Percentiles rank a stretch among this genome's conserved stretches.
These are phyloP conservation scores for Emmelina monodactyla DNA, from an alignment of 2,888 invertebrate species.

Conservation along the genomic window DNA sequence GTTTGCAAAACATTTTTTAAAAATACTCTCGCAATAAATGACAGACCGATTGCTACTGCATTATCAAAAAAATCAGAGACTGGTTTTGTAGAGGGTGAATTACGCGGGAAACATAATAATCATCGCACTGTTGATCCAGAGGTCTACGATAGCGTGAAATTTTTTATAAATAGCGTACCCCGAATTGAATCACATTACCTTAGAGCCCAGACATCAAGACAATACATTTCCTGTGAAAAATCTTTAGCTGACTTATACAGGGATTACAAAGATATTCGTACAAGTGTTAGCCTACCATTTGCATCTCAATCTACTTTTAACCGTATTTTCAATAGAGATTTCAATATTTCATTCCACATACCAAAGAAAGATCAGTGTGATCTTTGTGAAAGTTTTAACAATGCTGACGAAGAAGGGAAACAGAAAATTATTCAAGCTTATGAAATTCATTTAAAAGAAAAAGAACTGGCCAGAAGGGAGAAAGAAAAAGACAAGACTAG, in stretches of 20 bases:
- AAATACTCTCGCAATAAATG: conserved; percentile 9
- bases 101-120: conserved; percentile 9
- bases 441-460: conserved; percentile 8
- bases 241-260: conserved; percentile 3
- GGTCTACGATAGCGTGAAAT: conserved; percentile 5
- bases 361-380: conserved; percentile 5
- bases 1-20: conserved; percentile 10
- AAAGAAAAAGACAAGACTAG: conserved; percentile 8
- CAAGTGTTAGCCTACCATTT: conserved; percentile 5
- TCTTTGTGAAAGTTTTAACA: conserved; percentile 1
- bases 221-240: conserved; percentile 1
- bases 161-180: conserved; percentile 3
- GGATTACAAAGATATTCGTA: conserved; percentile 7
- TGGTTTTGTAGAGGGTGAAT: conserved; percentile 7
- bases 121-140: conserved; percentile 5
- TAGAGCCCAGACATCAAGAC: conserved; percentile 2
- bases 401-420: conserved; percentile 1
- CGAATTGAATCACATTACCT: conserved; percentile 1
- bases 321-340: conserved; percentile 7
- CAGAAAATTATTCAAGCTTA: conserved; percentile 1
- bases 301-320: conserved; percentile 6
- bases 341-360: conserved; percentile 5
- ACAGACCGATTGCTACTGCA: not conserved
- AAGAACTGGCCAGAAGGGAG: conserved; percentile 10
- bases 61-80: conserved; percentile 1